Percentiles rank a stretch among this genome's conserved stretches.
Evolutionary conservation across 1,140 invertebrate species (phyloP).

Genomic region (Lethrus apterus): DNA sequence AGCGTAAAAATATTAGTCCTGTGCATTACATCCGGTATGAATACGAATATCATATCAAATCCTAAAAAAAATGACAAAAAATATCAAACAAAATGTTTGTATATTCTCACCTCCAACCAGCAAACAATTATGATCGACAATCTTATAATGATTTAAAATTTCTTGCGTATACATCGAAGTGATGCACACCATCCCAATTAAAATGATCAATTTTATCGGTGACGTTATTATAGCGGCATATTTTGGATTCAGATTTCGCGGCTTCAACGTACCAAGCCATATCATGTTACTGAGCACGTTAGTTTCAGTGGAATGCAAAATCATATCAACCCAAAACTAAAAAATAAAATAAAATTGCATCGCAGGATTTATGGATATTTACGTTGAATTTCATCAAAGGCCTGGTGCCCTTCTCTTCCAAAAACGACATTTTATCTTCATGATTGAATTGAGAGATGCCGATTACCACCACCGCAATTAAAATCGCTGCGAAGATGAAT

Average conservation of each 20-base stretch:
- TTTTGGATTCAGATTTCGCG: not conserved
- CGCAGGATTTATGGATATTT: not conserved
- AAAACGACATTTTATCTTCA: not conserved
- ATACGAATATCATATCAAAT: slow-evolving; percentile 22
- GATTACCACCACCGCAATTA: not conserved
- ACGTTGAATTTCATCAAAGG: slow-evolving; percentile 4
- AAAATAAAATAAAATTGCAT: not conserved
- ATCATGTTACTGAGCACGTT: not conserved
- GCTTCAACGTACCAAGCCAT: not conserved
- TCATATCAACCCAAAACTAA: slow-evolving; percentile 8
- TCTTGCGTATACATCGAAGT: not conserved
- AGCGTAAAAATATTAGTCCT: not conserved
- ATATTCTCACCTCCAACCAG: not conserved
- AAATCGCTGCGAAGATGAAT: not conserved
- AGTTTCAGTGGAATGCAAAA: not conserved
- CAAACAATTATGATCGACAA: slow-evolving; percentile 1
- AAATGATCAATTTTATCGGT: slow-evolving; percentile 1
- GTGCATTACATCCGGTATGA: slow-evolving; percentile 2
- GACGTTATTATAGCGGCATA: slow-evolving; percentile 6
- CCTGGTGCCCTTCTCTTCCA: too few species aligned
- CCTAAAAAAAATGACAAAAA: slow-evolving; percentile 10
- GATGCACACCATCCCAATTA: not conserved
- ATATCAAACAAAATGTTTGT: not conserved
- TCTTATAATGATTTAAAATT: not conserved
- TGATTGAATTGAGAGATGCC: not conserved